These are phyloP conservation scores for Virgularia gustaviana DNA, from an alignment of 92 coral and sea anemone species.

Conservation along the genomic window DNA sequence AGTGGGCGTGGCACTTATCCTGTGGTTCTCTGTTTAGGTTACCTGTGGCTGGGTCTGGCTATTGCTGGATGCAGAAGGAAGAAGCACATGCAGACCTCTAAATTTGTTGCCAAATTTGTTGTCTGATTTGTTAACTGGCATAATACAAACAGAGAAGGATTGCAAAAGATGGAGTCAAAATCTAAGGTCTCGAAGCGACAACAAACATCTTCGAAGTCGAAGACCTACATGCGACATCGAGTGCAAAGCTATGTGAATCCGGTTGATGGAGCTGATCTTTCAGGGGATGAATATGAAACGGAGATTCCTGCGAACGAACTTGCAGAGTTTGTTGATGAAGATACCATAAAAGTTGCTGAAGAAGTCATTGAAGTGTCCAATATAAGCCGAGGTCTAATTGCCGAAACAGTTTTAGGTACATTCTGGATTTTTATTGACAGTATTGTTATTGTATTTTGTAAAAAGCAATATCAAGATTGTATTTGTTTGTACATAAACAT, in stretches of 20 bases:
- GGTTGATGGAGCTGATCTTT: slow-evolving; percentile 61
- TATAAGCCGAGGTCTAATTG: slow-evolving; percentile 74
- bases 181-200: neutral
- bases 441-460: no score
- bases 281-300: slow-evolving; percentile 84
- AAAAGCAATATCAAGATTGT: no score
- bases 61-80: no score
- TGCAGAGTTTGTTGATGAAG: slow-evolving; percentile 82
- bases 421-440: neutral
- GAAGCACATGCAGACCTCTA: no score
- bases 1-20: no score
- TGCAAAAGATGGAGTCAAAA: neutral
- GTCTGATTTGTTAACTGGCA: neutral
- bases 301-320: slow-evolving; percentile 81
- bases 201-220: neutral
- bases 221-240: slow-evolving; percentile 63
- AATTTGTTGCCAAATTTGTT: no score
- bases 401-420: slow-evolving; percentile 88
- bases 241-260: slow-evolving; percentile 91
- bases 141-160: neutral
- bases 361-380: slow-evolving; percentile 80
- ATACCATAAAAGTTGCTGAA: slow-evolving; percentile 82
- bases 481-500: no score
- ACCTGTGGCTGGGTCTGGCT: no score
- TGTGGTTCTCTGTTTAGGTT: no score